Evolutionary conservation across 2,797 vertebrate species (phyloP), one percentile per base, ranked within the genome.

Genomic region (Eleutherodactylus coqui): DNA sequence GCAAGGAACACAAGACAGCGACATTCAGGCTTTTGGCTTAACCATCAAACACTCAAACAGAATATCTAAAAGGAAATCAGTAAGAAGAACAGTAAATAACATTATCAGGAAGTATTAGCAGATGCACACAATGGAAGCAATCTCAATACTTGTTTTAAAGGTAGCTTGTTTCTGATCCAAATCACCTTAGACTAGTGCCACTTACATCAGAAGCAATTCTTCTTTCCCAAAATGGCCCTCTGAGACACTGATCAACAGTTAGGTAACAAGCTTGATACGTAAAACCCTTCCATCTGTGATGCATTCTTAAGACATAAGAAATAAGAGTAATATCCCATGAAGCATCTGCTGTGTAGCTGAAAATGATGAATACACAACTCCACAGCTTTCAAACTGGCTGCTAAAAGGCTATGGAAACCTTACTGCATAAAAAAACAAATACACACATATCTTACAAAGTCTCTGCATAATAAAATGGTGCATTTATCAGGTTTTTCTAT

Each of bases 21-120:
- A n/a, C 13, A 34, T 13, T 43, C 69, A 47, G 16, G 41, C 70
- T 17, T 75, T 32, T 43, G 32, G 45, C 32, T 32, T 16, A 49
- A 21, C 62, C 67, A 89, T 91, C 90, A 91, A 92, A 91, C 83
- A 90, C 29, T 24, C 76, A 73, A 82, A 53, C 24, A 82, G 34
- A 41, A 38, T 29, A 29, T 58, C 24, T 27, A 43, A 75, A 45
- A 73, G 27, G 24, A 77, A 38, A 51, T 69, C 49, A 8, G 58
- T 36, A 24, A 69, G 43, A 64, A 36, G 58, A 84, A 77, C 43
- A 49, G 32, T 67, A 67, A 51, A 77, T 38, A 77, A 62, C 62
- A 69, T 64, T 79, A 32, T 64, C 41, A 10, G 4, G 38, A 34
- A 27, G 43, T 24, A 62, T 29, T 32, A 64, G 13, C 5, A 49